Evolutionary conservation across 2,888 invertebrate species (phyloP), one percentile per base, ranked within the genome.

Genomic region (Chrysodeixis includens): DNA sequence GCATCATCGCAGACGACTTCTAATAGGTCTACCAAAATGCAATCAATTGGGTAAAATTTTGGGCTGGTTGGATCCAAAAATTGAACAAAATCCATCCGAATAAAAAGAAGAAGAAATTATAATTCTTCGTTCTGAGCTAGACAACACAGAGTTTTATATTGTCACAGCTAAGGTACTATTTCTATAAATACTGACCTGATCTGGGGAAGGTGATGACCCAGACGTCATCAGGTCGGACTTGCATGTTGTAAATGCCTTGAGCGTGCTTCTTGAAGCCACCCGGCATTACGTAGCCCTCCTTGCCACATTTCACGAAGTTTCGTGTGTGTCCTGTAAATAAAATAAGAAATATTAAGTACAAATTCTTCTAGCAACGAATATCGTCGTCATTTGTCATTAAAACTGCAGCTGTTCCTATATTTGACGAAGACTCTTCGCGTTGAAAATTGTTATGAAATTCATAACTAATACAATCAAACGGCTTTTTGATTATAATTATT

Each of bases 131-230:
- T n/a, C n/a, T n/a, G n/a, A n/a, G n/a, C n/a, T n/a, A n/a, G n/a
- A n/a, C n/a, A n/a, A n/a, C n/a, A n/a, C n/a, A n/a, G n/a, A n/a
- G n/a, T n/a, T n/a, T n/a, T n/a, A n/a, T n/a, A n/a, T n/a, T n/a
- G n/a, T 6, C 18, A 7, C 12, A n/a, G n/a, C 46, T 35, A n/a
- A 16, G 6, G 9, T 46, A n/a, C n/a, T 16, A 46, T n/a, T 7
- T 49, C 20, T 16, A 8, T 8, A n/a, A 55, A 9, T 2, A 69
- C 80, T 80, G 52, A 94, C 94, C 95, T 83, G 94, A 94, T 90
- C 94, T 88, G 0, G 94, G 95, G 63, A 92, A 94, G 0, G 94
- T 94, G 77, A 94, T 92, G 66, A 95, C 93, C 94, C 94, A 94
- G 0, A 92, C 71, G 53, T 94, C 95, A 30, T 94, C 94, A 3